These are phyloP conservation scores for Oncorhynchus clarkii DNA, from an alignment of 2,113 vertebrate genomes.

Conservation along the genomic window DNA sequence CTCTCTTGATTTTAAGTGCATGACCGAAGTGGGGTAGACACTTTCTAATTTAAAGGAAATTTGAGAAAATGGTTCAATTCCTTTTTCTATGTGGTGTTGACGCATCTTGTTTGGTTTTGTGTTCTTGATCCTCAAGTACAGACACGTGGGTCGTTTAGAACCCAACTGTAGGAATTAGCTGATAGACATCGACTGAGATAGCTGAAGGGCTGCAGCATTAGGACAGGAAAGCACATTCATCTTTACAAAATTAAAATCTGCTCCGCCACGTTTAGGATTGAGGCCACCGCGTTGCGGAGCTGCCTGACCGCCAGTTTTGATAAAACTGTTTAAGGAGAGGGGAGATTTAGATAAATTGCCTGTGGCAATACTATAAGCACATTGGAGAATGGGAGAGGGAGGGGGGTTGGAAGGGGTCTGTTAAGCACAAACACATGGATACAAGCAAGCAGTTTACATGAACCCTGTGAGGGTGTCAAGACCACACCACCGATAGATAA, in stretches of 20 bases:
- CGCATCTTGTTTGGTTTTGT: constrained; percentile 61
- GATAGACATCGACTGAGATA: constrained; percentile 88
- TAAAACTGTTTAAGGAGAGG: constrained; percentile 96
- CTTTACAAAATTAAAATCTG: constrained; percentile 99
- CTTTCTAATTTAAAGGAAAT: constrained; percentile 85
- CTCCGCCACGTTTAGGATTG: constrained; percentile 87
- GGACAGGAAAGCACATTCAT: constrained; percentile 90
- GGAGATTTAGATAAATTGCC: constrained; percentile 96
- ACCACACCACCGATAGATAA: constrained; percentile 55
- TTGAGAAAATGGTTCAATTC: constrained; percentile 81
- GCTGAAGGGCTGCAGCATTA: constrained; percentile 83
- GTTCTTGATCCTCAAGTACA: constrained; percentile 64
- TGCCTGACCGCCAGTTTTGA: constrained; percentile 94
- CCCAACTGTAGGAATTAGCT: constrained; percentile 80
- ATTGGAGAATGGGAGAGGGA: constrained; percentile 16
- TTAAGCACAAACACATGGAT: constrained; percentile 58
- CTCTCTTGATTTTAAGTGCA: constrained; percentile 37
- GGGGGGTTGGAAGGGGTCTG: constrained; percentile 37
- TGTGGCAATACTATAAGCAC: constrained; percentile 68
- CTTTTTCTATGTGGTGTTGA: constrained; percentile 53
- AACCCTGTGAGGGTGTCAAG: constrained; percentile 58
- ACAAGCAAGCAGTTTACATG: constrained; percentile 68
- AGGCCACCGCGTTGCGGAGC: constrained; percentile 82
- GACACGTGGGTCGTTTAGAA: constrained; percentile 73
- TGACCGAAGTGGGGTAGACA: constrained; percentile 55